Evolutionary conservation across 2,113 vertebrate species (phyloP), one percentile per base, ranked within the genome.

Genomic region (Myotis davidii): DNA sequence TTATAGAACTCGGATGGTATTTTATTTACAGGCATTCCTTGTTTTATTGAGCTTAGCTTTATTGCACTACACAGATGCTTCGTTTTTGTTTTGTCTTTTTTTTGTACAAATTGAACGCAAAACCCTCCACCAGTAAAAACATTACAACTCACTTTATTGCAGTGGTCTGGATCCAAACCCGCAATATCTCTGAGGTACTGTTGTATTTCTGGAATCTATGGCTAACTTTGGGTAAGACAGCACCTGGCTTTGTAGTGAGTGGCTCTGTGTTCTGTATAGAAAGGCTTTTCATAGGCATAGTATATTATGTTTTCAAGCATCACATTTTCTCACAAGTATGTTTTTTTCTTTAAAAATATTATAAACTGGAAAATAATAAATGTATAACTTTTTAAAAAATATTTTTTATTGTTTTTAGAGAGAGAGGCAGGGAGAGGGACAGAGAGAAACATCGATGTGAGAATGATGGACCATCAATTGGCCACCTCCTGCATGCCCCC

Each of bases 281-380:
- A 76, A 73, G 25, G 0, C 37, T 95, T 87, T 67, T 48, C 3
- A 37, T 20, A 37, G 59, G 2, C 5, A 73, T 54, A 5, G 5
- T 48, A 61, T 85, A 52, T 69, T 91, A 72, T 91, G 5, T 81
- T 70, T 59, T 61, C 61, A 81, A 25, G 34, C 7, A 76, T 32
- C 16, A 79, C 12, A 74, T 61, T 95, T 91, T 84, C 42, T 89
- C n/a, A n/a, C 45, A 82, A 56, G 39, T 39, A 76, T 34, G 3
- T 17, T 69, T 61, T 88, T 94, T 78, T 78, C 48, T 59, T 96
- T 42, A 78, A 87, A 95, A 96, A 82, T 77, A 77, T 50, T 92
- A 69, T n/a, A 18, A 42, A 79, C 5, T 90, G 52, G 21, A 39
- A 96, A 85, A 85, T 79, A 87, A 78, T 69, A 90, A 84, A 78